Conservation (phyloP, 1,140 invertebrate species). For the Hetaerina americana region DNA sequence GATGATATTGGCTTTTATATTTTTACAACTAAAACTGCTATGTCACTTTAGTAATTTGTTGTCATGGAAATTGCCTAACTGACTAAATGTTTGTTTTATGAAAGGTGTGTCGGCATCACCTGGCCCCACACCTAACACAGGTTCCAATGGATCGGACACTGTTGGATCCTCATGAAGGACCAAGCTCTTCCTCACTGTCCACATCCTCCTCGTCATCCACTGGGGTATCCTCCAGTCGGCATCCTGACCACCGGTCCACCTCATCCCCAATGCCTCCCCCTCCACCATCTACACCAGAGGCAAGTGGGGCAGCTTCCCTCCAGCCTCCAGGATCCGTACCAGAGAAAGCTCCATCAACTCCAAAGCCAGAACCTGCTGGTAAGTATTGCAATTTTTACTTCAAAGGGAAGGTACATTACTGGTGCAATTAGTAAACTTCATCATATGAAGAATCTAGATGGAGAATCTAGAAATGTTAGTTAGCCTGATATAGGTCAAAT, state of each 20-base stretch:
- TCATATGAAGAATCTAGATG: too few species aligned
- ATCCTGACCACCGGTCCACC: slow-evolving; percentile 24
- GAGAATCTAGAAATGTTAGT: too few species aligned
- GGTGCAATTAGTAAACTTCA: too few species aligned
- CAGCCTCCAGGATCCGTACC: slow-evolving; percentile 14
- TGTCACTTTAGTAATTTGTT: background rate
- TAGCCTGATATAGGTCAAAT: too few species aligned
- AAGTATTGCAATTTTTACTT: too few species aligned
- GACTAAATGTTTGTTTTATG: slow-evolving; percentile 23
- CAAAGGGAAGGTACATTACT: too few species aligned
- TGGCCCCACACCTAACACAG: slow-evolving; percentile 69
- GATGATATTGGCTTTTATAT: too few species aligned
- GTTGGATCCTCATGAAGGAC: slow-evolving; percentile 47
- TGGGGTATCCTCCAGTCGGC: slow-evolving; percentile 19
- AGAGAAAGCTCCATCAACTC: slow-evolving; percentile 34
- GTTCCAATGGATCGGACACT: slow-evolving; percentile 68
- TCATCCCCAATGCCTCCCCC: slow-evolving; percentile 47
- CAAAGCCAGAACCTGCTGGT: slow-evolving; percentile 33
- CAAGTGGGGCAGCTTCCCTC: slow-evolving; percentile 10
- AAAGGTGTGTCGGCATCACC: slow-evolving; percentile 51
- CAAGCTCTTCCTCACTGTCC: slow-evolving; percentile 26
- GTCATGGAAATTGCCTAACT: background rate
- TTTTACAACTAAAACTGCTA: background rate
- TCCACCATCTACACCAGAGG: slow-evolving; percentile 38
- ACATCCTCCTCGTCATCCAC: slow-evolving; percentile 21